Conservation (phyloP, 2,797 vertebrate species). For the Hephaestus fuliginosus region DNA sequence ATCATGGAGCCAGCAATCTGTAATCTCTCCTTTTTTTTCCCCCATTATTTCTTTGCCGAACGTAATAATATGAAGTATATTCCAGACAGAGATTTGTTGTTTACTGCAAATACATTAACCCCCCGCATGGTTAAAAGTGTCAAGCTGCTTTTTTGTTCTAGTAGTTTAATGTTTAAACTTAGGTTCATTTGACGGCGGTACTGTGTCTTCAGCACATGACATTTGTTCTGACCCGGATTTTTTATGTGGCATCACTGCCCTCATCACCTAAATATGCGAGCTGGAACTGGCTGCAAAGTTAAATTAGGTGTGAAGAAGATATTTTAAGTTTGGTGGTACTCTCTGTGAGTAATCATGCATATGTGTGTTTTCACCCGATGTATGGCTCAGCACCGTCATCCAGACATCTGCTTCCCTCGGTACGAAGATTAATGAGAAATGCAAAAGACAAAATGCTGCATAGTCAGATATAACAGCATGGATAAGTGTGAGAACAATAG, state of each 20-base stretch:
- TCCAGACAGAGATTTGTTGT: not conserved
- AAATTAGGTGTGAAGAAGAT: not conserved
- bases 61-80: not conserved
- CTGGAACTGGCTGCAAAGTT: slow-evolving; percentile 19
- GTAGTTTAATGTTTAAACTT: not conserved
- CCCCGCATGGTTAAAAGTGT: not conserved
- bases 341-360: slow-evolving; percentile 13
- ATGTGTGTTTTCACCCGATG: slow-evolving; percentile 18
- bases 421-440: slow-evolving; percentile 51
- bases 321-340: not conserved
- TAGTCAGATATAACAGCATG: slow-evolving; percentile 9
- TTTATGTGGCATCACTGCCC: slow-evolving; percentile 15
- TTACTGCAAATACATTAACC: not conserved
- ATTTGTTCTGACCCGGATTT: slow-evolving; percentile 4
- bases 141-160: not conserved
- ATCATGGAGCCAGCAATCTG: not conserved
- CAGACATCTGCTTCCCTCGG: slow-evolving; percentile 30
- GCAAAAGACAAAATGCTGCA: slow-evolving; percentile 2
- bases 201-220: not conserved
- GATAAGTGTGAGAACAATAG: slow-evolving; percentile 7
- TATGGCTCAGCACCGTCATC: slow-evolving; percentile 30
- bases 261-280: slow-evolving; percentile 21
- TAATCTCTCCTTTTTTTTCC: not conserved
- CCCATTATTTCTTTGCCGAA: not conserved
- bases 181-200: not conserved